Evolutionary conservation across 2,113 vertebrate species (phyloP).

Genomic region (Uria lomvia): DNA sequence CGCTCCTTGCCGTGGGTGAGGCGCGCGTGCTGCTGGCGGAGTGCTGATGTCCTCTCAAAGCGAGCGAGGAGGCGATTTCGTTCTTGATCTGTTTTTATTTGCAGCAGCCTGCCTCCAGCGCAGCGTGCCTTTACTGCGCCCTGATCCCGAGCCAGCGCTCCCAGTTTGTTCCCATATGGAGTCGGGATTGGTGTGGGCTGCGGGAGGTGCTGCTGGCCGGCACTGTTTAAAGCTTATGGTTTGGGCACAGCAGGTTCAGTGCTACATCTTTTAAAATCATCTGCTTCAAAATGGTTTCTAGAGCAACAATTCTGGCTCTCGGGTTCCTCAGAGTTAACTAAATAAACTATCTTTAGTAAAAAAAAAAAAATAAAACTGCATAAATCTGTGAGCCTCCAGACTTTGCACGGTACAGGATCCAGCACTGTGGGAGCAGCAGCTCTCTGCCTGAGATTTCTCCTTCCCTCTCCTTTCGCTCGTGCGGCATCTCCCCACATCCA

Average conservation of each 20-base stretch:
- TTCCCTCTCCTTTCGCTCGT: background rate
- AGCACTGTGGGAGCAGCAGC: background rate
- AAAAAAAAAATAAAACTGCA: background rate
- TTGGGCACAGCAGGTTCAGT: background rate
- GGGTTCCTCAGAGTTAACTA: background rate
- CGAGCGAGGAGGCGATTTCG: background rate
- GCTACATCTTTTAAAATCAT: background rate
- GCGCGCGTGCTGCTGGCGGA: background rate
- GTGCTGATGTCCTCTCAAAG: background rate
- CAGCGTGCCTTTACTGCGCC: background rate
- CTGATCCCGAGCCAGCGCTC: background rate
- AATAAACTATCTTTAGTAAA: background rate
- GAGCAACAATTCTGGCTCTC: background rate
- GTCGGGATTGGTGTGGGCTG: background rate
- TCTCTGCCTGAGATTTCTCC: background rate
- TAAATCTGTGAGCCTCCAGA: background rate
- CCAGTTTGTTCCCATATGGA: background rate
- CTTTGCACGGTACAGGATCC: background rate
- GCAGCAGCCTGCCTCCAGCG: background rate
- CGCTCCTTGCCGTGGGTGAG: background rate
- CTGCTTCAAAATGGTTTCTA: conserved; percentile 9
- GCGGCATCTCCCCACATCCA: conserved; percentile 1
- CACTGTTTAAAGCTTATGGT: background rate
- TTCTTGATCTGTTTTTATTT: background rate
- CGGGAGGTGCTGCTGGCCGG: background rate